phyloP scores from a whole-genome alignment of 2,797 vertebrate species.

The Amphiprion clarkii region DNA sequence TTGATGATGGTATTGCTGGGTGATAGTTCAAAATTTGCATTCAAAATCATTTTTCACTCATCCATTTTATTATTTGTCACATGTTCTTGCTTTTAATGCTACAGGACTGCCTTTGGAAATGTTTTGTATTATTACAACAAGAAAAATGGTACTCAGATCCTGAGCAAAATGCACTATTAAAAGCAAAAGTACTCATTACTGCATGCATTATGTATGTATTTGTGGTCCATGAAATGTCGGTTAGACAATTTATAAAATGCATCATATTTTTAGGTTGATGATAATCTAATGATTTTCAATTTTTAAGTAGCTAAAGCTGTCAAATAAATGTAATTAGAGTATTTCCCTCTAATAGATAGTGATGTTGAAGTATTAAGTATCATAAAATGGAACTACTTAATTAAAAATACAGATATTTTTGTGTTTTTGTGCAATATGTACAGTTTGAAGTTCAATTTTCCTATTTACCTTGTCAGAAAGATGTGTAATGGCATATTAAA shows the following conservation, averaged over 20 bases:
- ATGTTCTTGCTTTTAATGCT: slow-evolving; percentile 16
- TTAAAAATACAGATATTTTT: not conserved
- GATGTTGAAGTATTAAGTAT: too few relatives aligned
- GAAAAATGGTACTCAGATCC: not conserved
- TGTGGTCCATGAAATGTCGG: not conserved
- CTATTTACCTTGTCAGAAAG: slow-evolving; percentile 6
- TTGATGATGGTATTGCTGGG: slow-evolving; percentile 24
- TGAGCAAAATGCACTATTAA: not conserved
- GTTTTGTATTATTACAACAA: not conserved
- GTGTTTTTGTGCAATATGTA: not conserved
- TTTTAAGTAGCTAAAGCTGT: not conserved
- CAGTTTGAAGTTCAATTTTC: not conserved
- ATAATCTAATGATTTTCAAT: not conserved
- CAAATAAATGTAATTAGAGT: not conserved
- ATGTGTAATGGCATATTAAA: not conserved
- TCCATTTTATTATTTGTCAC: slow-evolving; percentile 43
- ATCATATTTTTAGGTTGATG: not conserved
- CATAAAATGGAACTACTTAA: too few relatives aligned
- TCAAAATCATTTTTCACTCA: slow-evolving; percentile 25
- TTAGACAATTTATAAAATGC: not conserved
- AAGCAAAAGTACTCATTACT: not conserved
- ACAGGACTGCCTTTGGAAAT: not conserved
- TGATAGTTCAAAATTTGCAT: slow-evolving; percentile 8
- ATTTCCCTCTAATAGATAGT: not conserved
- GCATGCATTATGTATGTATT: not conserved